Base-by-base conservation (phyloP, 2,113 vertebrate genomes). In the Aphyosemion australe region DNA sequence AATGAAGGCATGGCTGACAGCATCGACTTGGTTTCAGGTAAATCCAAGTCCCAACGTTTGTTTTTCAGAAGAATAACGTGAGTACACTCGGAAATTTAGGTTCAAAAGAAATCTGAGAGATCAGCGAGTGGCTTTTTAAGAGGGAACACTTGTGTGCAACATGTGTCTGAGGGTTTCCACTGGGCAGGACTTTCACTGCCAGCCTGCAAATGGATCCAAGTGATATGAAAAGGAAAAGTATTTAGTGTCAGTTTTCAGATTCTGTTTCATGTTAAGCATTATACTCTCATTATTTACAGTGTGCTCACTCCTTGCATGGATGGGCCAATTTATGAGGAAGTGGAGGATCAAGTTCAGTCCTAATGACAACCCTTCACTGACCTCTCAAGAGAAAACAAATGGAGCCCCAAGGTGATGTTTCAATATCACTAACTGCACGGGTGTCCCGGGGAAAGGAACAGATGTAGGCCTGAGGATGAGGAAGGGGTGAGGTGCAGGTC, bases 321-420 rank as follows among this genome's bases (percentile, higher is more conserved):
- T 42, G 64, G 53, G 78, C 86, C 86, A 88, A 87, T 92, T 91
- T 87, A 88, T 87, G 84, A 66, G 87, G 84, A 87, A 89, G 85
- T 67, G 51, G 83, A 65, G 89, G 93, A 94, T 94, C 93, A 93
- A 93, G 91, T 93, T 94, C 92, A 93, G 89, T 87, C 87, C 79
- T 93, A 93, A 94, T 92, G 93, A 93, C 87, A 90, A 90, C 87
- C 89, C 82, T 41, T 84, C 58, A 65, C 85, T 91, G 90, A 92
- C 90, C 93, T 90, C 90, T 89, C 82, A 62, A 77, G 88, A 92
- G 90, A 88, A 93, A 92, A 94, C 92, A 93, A 93, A 94, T 94
- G 93, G 91, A 92, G 89, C 90, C 90, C 92, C 90, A 91, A 93
- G 92, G 93, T 92, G 93, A 94, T 91, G 92, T 92, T 93, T 93